These are phyloP conservation scores for Drosophila cognata DNA, from an alignment of 2,888 invertebrate genomes.

Conservation along the genomic window DNA sequence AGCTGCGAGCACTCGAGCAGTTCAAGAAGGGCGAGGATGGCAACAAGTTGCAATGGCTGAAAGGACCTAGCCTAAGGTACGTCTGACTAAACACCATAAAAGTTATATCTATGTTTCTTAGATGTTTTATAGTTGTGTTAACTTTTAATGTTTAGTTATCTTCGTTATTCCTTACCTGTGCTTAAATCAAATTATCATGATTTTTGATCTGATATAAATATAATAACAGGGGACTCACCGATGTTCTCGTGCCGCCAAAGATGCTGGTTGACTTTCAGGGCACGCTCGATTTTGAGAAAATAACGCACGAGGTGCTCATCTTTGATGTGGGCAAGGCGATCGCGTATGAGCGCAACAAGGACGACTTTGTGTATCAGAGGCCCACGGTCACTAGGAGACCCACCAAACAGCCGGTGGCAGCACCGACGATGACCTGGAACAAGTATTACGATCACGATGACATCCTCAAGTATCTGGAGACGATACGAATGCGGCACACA, in stretches of 20 bases:
- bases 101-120: no score
- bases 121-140: no score
- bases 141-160: background rate
- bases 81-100: background rate
- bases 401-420: constrained; percentile 34
- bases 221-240: constrained; percentile 86
- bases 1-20: constrained; percentile 85
- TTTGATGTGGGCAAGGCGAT: constrained; percentile 91
- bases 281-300: constrained; percentile 87
- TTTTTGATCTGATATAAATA: background rate
- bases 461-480: constrained; percentile 89
- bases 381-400: constrained; percentile 32
- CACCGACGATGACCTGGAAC: constrained; percentile 88
- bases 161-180: background rate
- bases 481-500: constrained; percentile 88
- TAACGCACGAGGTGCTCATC: constrained; percentile 89
- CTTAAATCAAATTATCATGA: background rate
- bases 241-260: constrained; percentile 90
- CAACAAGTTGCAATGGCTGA: constrained; percentile 87
- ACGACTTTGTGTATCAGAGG: constrained; percentile 82
- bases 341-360: constrained; percentile 88
- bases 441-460: constrained; percentile 90
- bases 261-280: constrained; percentile 84
- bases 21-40: constrained; percentile 85
- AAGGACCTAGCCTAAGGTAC: constrained; percentile 86